These are phyloP conservation scores for Solen grandis DNA, from an alignment of 1,140 invertebrate species.

Conservation along the genomic window DNA sequence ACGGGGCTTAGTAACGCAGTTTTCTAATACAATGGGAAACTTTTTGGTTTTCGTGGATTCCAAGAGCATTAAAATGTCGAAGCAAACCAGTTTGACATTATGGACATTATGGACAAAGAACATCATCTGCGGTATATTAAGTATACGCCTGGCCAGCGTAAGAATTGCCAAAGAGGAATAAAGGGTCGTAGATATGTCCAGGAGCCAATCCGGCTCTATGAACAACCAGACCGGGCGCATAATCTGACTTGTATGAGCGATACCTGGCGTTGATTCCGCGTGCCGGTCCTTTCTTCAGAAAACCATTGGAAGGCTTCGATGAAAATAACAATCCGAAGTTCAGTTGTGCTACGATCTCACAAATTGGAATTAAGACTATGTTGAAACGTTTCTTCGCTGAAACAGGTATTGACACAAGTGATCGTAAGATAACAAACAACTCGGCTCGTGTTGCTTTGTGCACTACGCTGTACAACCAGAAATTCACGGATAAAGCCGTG, in stretches of 20 bases:
- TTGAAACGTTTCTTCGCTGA: neutral
- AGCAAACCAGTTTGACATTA: slow-evolving; percentile 14
- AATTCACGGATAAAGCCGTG: slow-evolving; percentile 7
- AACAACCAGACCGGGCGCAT: neutral
- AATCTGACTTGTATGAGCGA: neutral
- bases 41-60: slow-evolving; percentile 26
- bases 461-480: slow-evolving; percentile 7
- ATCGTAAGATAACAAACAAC: slow-evolving; percentile 7
- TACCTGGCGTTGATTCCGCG: neutral
- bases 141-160: neutral
- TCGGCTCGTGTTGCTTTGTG: neutral
- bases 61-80: slow-evolving; percentile 6
- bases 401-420: neutral
- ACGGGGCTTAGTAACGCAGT: slow-evolving; percentile 13
- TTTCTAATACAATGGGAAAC: slow-evolving; percentile 40
- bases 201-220: neutral
- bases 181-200: neutral
- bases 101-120: slow-evolving; percentile 3
- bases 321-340: neutral
- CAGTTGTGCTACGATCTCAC: neutral
- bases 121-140: neutral
- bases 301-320: neutral
- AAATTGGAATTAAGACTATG: neutral
- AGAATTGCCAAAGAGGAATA: neutral
- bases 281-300: neutral